phyloP scores from a whole-genome alignment of 2,113 vertebrate species.

The Otolemur garnettii region DNA sequence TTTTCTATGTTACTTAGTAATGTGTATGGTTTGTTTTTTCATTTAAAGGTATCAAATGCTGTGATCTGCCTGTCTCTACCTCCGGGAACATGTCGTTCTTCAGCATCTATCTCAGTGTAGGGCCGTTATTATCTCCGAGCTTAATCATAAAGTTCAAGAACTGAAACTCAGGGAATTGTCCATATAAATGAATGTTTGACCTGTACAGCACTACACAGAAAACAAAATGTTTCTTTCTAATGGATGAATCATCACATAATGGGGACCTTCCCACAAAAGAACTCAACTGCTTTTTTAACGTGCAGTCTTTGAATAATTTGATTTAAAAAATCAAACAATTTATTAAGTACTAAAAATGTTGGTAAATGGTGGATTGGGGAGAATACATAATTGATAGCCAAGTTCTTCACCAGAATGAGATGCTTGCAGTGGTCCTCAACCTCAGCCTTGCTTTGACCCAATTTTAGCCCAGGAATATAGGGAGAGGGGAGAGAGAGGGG shows the following conservation, averaged over 20 bases:
- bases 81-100: slow-evolving; percentile 9
- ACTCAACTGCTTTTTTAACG: neutral
- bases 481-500: too few species aligned
- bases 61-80: neutral
- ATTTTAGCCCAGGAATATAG: too few species aligned
- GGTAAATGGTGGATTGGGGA: neutral
- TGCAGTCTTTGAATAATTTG: slow-evolving; percentile 52
- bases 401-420: neutral
- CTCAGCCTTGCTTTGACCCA: neutral
- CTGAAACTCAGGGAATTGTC: neutral
- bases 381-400: neutral
- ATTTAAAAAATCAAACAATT: slow-evolving; percentile 20
- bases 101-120: neutral
- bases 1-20: slow-evolving; percentile 40
- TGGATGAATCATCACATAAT: slow-evolving; percentile 62
- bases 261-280: slow-evolving; percentile 18
- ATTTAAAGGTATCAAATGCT: neutral
- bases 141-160: slow-evolving; percentile 63
- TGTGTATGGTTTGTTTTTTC: neutral
- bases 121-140: neutral
- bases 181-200: slow-evolving; percentile 62
- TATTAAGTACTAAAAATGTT: slow-evolving; percentile 48
- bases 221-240: slow-evolving; percentile 62
- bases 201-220: slow-evolving; percentile 21
- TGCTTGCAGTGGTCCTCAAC: neutral